These are phyloP conservation scores for Chironomus riparius DNA, from an alignment of 2,888 invertebrate species.

Conservation along the genomic window DNA sequence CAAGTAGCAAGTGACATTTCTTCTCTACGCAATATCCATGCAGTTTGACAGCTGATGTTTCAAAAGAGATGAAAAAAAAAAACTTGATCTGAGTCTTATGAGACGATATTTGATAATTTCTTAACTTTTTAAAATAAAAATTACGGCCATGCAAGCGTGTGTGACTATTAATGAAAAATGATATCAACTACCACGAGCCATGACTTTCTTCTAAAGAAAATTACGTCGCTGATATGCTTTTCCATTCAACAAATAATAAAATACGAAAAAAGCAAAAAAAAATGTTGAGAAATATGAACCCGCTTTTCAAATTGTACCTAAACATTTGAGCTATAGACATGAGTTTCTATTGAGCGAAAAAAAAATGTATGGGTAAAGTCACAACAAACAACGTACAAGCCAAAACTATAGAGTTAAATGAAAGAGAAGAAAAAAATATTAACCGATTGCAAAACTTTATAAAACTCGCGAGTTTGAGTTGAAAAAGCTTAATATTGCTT, in stretches of 20 bases:
- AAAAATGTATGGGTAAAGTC: background rate
- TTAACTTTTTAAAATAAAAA: background rate
- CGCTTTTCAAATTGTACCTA: background rate
- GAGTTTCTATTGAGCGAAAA: background rate
- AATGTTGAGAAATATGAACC: background rate
- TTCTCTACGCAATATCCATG: background rate
- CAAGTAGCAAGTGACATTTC: too few relatives aligned
- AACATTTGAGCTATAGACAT: background rate
- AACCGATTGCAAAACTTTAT: conserved; percentile 24
- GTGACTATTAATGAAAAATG: background rate
- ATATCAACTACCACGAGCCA: background rate
- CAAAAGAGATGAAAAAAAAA: background rate
- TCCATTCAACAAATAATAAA: too few relatives aligned
- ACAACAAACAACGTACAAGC: background rate
- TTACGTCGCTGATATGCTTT: background rate
- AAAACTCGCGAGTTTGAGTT: conserved; percentile 8
- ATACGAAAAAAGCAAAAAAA: background rate
- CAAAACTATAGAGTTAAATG: background rate
- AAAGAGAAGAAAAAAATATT: background rate
- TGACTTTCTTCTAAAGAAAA: background rate
- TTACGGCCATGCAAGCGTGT: background rate
- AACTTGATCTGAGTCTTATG: background rate
- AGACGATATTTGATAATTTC: background rate
- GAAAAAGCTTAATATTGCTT: conserved; percentile 21
- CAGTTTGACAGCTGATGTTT: background rate